phyloP scores from a whole-genome alignment of 2,797 vertebrate species.

The Apogon talboti region DNA sequence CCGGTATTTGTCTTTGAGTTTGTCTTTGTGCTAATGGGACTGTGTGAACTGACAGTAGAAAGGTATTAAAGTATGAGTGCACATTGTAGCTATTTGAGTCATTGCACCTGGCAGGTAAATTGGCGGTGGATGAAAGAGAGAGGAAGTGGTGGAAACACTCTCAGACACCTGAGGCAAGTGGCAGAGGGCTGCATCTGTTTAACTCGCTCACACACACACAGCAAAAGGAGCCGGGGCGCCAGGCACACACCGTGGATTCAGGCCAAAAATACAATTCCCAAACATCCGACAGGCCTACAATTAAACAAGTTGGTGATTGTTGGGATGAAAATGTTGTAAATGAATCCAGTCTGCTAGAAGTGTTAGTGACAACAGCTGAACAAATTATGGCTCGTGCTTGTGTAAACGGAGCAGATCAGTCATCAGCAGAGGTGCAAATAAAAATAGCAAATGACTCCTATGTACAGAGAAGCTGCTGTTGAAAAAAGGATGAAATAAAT shows the following conservation, averaged over 20 bases:
- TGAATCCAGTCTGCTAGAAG: conserved; percentile 62
- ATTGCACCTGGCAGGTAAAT: conserved; percentile 80
- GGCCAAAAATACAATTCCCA: conserved; percentile 55
- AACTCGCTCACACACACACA: conserved; percentile 33
- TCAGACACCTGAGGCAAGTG: conserved; percentile 73
- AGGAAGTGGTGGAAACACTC: conserved; percentile 74
- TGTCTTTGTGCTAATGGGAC: conserved; percentile 49
- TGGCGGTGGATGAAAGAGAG: conserved; percentile 75
- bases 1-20: conserved; percentile 36
- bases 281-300: conserved; percentile 54
- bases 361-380: conserved; percentile 61
- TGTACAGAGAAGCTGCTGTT: too few relatives aligned
- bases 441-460: conserved; percentile 47
- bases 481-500: background rate
- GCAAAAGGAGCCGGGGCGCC: conserved; percentile 17
- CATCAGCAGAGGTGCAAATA: conserved; percentile 29
- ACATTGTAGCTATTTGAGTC: conserved; percentile 70
- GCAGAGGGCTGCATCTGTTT: conserved; percentile 70
- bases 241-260: conserved; percentile 33
- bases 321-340: conserved; percentile 59
- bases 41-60: conserved; percentile 37
- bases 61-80: conserved; percentile 59
- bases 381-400: conserved; percentile 46
- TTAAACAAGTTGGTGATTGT: conserved; percentile 57
- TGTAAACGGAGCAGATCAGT: conserved; percentile 44